A percentile compares a stretch with the other conserved stretches of the same genome.
Evolutionary conservation across 2,888 invertebrate species (phyloP).

Genomic region (Leptinotarsa peninsularis): DNA sequence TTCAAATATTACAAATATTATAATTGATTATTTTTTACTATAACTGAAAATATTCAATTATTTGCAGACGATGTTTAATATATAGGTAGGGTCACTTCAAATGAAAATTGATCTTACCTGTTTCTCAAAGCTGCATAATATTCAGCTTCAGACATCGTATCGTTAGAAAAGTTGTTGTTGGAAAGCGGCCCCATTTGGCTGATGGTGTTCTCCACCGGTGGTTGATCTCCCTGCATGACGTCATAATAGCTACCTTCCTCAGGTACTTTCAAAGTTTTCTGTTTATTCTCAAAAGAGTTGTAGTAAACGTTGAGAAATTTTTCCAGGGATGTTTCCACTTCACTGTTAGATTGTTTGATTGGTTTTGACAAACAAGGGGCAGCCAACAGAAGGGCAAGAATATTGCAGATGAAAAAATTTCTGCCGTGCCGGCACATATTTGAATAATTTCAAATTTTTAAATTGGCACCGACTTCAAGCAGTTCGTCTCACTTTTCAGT

Average conservation of each 20-base stretch:
- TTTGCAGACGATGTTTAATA: too few species aligned
- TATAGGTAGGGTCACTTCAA: not conserved
- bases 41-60: too few species aligned
- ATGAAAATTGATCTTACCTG: constrained; percentile 31
- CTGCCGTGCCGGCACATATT: constrained; percentile 34
- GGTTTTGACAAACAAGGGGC: constrained; percentile 17
- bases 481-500: not conserved
- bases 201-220: constrained; percentile 37
- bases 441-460: constrained; percentile 9
- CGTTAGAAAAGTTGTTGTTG: constrained; percentile 13
- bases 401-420: constrained; percentile 34
- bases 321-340: constrained; percentile 38
- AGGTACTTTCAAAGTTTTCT: constrained; percentile 18
- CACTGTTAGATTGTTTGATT: constrained; percentile 13
- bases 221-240: constrained; percentile 51
- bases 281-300: constrained; percentile 11
- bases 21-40: too few species aligned
- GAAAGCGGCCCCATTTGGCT: constrained; percentile 21
- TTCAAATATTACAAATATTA: too few species aligned
- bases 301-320: constrained; percentile 35
- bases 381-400: constrained; percentile 12
- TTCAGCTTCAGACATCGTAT: constrained; percentile 34
- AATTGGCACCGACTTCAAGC: not conserved
- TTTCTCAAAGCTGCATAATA: constrained; percentile 40
- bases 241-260: constrained; percentile 46